Evolutionary conservation across 2,113 vertebrate genomes (phyloP).

Genomic region (Plecotus auritus): DNA sequence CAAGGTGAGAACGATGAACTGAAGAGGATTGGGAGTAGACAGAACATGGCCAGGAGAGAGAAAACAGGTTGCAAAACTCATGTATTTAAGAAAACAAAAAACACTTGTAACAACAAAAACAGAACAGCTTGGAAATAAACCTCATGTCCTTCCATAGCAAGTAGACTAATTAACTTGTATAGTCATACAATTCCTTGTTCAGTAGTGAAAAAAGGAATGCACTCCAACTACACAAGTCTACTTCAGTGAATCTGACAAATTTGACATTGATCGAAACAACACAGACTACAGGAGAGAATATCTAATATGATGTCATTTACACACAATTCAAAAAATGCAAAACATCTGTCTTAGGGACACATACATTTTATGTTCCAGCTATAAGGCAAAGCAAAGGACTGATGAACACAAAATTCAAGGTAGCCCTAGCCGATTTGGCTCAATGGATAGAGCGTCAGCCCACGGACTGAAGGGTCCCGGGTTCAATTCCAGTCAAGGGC

Average conservation of each 20-base stretch:
- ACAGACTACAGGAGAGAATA: neutral
- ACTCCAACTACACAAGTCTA: fast-evolving
- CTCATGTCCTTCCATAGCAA: neutral
- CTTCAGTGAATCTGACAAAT: neutral
- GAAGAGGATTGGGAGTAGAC: neutral
- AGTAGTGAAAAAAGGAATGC: neutral
- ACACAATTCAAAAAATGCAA: neutral
- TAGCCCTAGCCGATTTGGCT: neutral
- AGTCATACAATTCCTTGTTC: neutral
- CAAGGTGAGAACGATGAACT: neutral
- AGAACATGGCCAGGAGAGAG: neutral
- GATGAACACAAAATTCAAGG: neutral
- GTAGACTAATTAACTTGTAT: neutral
- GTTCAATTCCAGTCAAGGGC: no score
- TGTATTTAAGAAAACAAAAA: neutral
- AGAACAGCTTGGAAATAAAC: neutral
- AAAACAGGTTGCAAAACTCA: neutral
- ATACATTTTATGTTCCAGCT: neutral
- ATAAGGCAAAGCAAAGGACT: neutral
- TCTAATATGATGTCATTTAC: neutral
- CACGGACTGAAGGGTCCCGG: no score
- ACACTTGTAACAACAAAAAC: neutral
- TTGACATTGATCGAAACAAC: fast-evolving
- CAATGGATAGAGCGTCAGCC: no score
- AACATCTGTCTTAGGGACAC: neutral